These are phyloP conservation scores for Brachionichthys hirsutus DNA, from an alignment of 2,113 vertebrate genomes.

Conservation along the genomic window DNA sequence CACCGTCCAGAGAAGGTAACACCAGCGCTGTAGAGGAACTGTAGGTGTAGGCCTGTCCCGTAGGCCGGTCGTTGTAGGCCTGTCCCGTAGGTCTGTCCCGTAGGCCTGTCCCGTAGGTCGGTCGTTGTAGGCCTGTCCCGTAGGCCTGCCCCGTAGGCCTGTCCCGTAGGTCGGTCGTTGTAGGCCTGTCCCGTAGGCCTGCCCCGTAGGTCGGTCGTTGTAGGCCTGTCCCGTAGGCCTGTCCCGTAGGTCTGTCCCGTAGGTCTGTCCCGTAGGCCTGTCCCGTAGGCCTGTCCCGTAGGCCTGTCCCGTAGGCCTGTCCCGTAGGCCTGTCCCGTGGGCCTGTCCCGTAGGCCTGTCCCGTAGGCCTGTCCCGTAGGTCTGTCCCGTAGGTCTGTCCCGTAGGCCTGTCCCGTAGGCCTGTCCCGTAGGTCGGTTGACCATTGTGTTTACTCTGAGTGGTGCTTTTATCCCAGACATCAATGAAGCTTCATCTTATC, in stretches of 20 bases:
- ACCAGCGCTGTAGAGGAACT: background rate
- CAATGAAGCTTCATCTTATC: no score
- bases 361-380: background rate
- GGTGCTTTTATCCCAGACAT: no score
- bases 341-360: background rate
- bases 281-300: background rate
- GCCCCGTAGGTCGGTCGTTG: background rate
- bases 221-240: background rate
- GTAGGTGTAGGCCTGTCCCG: background rate
- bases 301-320: background rate
- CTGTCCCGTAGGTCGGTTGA: background rate
- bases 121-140: background rate
- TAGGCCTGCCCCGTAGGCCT: no score
- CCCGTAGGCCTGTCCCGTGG: background rate
- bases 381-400: background rate
- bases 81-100: background rate
- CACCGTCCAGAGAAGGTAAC: constrained; percentile 72
- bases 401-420: background rate
- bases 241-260: background rate
- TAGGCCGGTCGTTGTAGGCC: background rate
- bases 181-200: background rate
- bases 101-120: background rate
- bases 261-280: background rate
- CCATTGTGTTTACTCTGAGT: no score
- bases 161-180: background rate